Percentiles rank a stretch among this genome's conserved stretches.
These are phyloP conservation scores for Crossaster papposus DNA, from an alignment of 53 echinoderm and acorn worm genomes.

Conservation along the genomic window DNA sequence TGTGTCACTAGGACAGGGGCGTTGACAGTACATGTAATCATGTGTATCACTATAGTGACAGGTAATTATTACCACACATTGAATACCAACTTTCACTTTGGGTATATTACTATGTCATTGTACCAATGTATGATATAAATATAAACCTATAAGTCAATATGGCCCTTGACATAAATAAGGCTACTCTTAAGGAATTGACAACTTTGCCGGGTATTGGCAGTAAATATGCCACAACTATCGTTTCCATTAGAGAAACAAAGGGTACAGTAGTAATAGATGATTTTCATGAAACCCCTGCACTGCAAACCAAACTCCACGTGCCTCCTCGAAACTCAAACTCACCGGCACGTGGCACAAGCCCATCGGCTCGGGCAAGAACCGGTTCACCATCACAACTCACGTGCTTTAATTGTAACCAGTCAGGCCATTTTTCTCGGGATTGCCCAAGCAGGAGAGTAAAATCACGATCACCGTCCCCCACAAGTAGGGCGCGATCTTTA, in stretches of 20 bases:
- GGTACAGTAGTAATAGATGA: constrained; percentile 11
- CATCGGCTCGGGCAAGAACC: neutral
- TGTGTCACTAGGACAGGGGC: constrained; percentile 34
- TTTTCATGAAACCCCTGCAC: constrained; percentile 24
- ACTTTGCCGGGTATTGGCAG: constrained; percentile 10
- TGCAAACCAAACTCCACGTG: constrained; percentile 18
- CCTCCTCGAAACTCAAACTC: constrained; percentile 6
- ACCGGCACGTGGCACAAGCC: neutral
- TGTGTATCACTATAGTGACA: neutral
- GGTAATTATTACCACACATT: neutral
- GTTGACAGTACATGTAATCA: constrained; percentile 21
- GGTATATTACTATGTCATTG: neutral
- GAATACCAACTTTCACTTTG: neutral
- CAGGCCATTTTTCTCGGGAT: constrained; percentile 24
- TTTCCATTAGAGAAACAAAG: neutral
- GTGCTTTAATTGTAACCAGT: constrained; percentile 9
- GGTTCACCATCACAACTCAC: neutral
- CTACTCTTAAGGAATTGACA: constrained; percentile 32
- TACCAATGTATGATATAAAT: neutral
- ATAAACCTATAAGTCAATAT: neutral
- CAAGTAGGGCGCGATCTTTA: neutral
- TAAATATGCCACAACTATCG: constrained; percentile 4
- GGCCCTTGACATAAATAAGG: constrained; percentile 1
- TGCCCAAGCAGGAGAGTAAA: constrained; percentile 11
- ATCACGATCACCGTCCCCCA: constrained; percentile 7